A percentile compares a stretch with the other conserved stretches of the same genome.
phyloP scores from a whole-genome alignment of 1,140 invertebrate genomes.

The Zaprionus vittiger region DNA sequence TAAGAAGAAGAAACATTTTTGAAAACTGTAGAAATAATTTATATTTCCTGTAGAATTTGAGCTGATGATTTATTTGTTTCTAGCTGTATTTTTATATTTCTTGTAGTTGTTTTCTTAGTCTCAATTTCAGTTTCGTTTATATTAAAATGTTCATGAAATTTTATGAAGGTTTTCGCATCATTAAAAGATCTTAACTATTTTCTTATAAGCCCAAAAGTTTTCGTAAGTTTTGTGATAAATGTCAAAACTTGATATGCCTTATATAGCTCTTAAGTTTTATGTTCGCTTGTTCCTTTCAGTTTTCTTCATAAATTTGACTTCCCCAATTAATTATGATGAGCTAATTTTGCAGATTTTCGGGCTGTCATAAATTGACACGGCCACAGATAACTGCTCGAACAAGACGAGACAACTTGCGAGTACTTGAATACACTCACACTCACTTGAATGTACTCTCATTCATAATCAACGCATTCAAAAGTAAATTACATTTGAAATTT shows the following conservation, averaged over 20 bases:
- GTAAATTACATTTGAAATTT: constrained; percentile 23
- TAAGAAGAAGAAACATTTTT: too few species aligned
- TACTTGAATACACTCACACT: background rate
- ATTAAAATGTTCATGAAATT: too few species aligned
- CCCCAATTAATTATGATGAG: background rate
- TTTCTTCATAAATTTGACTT: background rate
- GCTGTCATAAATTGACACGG: background rate
- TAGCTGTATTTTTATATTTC: background rate
- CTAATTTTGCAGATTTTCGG: background rate
- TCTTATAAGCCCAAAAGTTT: background rate
- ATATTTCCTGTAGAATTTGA: too few species aligned
- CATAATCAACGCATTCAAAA: background rate
- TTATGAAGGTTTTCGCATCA: too few species aligned
- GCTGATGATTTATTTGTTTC: too few species aligned
- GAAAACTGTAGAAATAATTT: too few species aligned
- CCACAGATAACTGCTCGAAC: background rate
- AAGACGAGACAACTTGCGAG: background rate
- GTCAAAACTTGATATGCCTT: background rate
- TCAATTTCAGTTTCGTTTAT: background rate
- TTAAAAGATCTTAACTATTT: too few species aligned
- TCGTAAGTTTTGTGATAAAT: background rate
- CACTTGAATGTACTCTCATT: background rate
- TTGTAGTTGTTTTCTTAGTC: background rate
- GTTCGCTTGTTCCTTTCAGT: background rate
- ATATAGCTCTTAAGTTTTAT: background rate